Conservation (phyloP, 1,140 invertebrate genomes). For the Hylaeus volcanicus region DNA sequence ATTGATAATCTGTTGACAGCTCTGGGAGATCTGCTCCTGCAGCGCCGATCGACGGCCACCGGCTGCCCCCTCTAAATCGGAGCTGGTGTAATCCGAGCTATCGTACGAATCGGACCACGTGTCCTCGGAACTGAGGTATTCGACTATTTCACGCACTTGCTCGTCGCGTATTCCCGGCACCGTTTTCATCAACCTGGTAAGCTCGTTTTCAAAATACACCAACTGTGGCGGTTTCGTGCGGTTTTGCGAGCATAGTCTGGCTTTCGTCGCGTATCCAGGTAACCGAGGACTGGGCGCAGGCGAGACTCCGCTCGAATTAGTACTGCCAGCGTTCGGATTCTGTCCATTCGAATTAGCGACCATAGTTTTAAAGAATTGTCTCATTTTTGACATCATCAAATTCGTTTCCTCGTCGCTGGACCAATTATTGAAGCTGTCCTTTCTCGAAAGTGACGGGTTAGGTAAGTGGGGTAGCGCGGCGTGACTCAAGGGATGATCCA, state of each 20-base stretch:
- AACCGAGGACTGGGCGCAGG: constrained; percentile 82
- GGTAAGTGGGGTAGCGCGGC: constrained; percentile 62
- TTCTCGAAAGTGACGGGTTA: constrained; percentile 84
- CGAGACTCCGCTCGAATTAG: constrained; percentile 80
- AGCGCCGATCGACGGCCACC: constrained; percentile 86
- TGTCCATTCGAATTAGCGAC: constrained; percentile 85
- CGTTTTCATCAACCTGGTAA: constrained; percentile 94
- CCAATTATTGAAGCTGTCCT: constrained; percentile 96
- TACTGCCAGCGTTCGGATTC: constrained; percentile 57
- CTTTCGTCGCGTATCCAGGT: constrained; percentile 78
- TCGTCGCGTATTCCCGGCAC: constrained; percentile 94
- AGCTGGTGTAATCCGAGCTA: constrained; percentile 94
- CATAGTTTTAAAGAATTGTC: constrained; percentile 94
- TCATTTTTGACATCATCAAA: constrained; percentile 96
- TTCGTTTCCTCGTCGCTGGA: constrained; percentile 96
- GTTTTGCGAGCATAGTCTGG: constrained; percentile 76
- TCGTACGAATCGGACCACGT: constrained; percentile 96
- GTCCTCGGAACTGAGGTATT: constrained; percentile 94
- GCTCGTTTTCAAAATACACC: constrained; percentile 92
- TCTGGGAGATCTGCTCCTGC: constrained; percentile 92
- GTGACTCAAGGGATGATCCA: constrained; percentile 57
- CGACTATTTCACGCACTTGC: constrained; percentile 94
- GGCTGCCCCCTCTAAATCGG: constrained; percentile 89
- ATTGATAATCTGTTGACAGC: constrained; percentile 92
- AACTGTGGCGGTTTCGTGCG: constrained; percentile 90